Conservation (phyloP, 2,888 invertebrate genomes). For the Hanleya hanleyi region DNA sequence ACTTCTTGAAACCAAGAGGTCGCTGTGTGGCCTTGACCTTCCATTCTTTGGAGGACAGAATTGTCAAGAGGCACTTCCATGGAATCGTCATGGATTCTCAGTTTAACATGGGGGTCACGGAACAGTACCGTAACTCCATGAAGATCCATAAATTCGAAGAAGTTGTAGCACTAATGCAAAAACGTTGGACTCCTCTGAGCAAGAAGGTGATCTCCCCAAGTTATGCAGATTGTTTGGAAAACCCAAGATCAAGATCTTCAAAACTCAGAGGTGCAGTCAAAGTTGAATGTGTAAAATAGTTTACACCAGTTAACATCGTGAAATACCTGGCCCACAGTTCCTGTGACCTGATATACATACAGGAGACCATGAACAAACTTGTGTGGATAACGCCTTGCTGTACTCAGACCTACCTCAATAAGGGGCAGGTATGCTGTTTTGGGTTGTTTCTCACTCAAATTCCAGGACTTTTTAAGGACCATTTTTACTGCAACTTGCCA, state of each 20-base stretch:
- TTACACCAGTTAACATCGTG: background rate
- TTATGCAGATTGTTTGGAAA: conserved; percentile 82
- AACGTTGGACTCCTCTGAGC: conserved; percentile 84
- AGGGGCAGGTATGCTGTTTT: too few relatives aligned
- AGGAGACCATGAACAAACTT: too few relatives aligned
- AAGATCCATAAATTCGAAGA: conserved; percentile 79
- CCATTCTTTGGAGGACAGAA: conserved; percentile 94
- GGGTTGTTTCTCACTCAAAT: too few relatives aligned
- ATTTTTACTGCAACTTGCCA: too few relatives aligned
- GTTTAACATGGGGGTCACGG: conserved; percentile 43
- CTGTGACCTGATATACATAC: background rate
- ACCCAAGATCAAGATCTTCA: conserved; percentile 92
- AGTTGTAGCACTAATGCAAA: conserved; percentile 79
- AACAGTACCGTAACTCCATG: conserved; percentile 79
- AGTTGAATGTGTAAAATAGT: conserved; percentile 44
- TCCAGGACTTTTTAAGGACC: too few relatives aligned
- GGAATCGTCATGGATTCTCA: conserved; percentile 63
- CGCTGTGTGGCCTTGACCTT: conserved; percentile 88
- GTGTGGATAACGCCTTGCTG: too few relatives aligned
- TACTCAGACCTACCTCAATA: background rate
- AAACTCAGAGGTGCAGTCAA: conserved; percentile 89
- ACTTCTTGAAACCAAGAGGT: conserved; percentile 85
- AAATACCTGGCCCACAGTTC: background rate
- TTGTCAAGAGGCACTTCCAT: conserved; percentile 89
- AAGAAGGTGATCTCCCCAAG: conserved; percentile 87